Percentiles rank a stretch among this genome's conserved stretches.
Evolutionary conservation across 2,797 vertebrate genomes (phyloP).

Genomic region (Tangara arthus): DNA sequence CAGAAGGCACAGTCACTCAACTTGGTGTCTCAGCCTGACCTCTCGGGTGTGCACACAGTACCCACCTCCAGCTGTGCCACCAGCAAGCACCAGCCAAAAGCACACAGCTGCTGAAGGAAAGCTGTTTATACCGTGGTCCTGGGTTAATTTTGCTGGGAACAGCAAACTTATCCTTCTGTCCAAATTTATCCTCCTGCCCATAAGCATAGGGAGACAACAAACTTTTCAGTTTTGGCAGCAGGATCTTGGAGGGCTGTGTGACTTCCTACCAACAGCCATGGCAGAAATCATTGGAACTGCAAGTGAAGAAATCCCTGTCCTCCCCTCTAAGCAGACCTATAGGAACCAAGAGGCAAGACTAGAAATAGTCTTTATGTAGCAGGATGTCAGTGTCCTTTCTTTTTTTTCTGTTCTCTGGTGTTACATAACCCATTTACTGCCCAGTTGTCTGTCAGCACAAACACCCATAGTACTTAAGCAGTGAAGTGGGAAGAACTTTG

Average conservation of each 20-base stretch:
- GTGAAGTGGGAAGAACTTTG: not conserved
- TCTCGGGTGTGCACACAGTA: not conserved
- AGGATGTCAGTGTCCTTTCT: not conserved
- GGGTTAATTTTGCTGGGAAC: not conserved
- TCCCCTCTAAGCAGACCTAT: not conserved
- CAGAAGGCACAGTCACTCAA: not conserved
- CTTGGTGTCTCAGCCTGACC: not conserved
- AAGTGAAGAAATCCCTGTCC: not conserved
- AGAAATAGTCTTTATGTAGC: not conserved
- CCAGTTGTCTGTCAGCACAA: not conserved
- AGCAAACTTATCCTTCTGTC: not conserved
- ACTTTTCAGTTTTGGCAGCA: not conserved
- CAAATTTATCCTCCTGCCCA: not conserved
- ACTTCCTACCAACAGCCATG: not conserved
- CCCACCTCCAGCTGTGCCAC: not conserved
- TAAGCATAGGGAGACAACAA: not conserved
- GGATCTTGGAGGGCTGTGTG: not conserved
- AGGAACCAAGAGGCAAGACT: not conserved
- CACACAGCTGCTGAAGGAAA: not conserved
- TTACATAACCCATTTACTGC: not conserved
- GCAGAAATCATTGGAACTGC: not conserved
- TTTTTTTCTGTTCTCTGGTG: not conserved
- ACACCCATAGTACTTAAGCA: not conserved
- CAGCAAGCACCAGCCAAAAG: not conserved
- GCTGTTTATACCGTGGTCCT: not conserved